Conservation (phyloP, 2,888 invertebrate genomes). For the Priocnemis perturbator region DNA sequence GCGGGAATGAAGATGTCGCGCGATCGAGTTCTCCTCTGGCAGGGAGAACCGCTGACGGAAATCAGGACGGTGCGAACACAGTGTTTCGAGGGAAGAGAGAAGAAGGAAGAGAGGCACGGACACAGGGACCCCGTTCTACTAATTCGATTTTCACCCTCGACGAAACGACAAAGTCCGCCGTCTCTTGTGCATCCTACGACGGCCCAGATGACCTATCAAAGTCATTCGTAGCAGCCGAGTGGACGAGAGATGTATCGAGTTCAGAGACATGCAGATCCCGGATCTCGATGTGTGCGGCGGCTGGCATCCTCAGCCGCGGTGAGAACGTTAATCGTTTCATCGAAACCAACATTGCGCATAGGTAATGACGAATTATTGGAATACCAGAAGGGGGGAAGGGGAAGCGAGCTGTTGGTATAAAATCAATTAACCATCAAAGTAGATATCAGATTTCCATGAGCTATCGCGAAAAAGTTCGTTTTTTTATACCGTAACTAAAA, state of each 20-base stretch:
- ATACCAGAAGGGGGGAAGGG: slow-evolving; percentile 17
- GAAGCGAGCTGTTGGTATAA: slow-evolving; percentile 12
- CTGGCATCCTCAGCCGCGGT: too few relatives aligned
- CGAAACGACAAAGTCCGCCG: too few relatives aligned
- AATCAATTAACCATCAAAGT: slow-evolving; percentile 24
- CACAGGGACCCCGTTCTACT: too few relatives aligned
- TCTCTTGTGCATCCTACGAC: too few relatives aligned
- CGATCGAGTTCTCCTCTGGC: slow-evolving; percentile 9
- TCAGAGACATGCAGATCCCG: too few relatives aligned
- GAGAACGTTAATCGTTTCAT: too few relatives aligned
- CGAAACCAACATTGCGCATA: not conserved
- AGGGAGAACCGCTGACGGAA: slow-evolving; percentile 3
- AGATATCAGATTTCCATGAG: slow-evolving; percentile 28
- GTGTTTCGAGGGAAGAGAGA: not conserved
- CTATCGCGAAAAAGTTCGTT: slow-evolving; percentile 19
- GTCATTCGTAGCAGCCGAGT: too few relatives aligned
- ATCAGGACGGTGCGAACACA: too few relatives aligned
- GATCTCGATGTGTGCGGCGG: too few relatives aligned
- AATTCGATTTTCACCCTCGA: too few relatives aligned
- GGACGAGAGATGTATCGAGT: too few relatives aligned
- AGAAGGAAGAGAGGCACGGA: not conserved
- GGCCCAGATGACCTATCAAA: too few relatives aligned
- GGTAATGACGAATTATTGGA: slow-evolving; percentile 35
- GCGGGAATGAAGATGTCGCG: slow-evolving; percentile 56
- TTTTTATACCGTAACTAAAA: not conserved